Percentiles rank a stretch among this genome's conserved stretches.
These are phyloP conservation scores for Pachypanchax playfairii DNA, from an alignment of 2,113 vertebrate species.

Conservation along the genomic window DNA sequence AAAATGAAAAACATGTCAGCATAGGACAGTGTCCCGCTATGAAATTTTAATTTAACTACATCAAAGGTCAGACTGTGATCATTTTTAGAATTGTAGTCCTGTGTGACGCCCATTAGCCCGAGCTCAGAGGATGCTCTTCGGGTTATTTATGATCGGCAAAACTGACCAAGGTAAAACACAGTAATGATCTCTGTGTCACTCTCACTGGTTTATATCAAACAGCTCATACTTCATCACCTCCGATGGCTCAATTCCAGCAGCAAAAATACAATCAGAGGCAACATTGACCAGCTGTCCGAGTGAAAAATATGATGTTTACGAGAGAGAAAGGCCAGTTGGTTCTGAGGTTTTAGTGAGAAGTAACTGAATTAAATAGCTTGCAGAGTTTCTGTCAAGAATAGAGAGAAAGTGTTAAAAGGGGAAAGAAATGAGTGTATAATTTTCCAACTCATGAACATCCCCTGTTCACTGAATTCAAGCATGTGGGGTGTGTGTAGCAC, in stretches of 20 bases:
- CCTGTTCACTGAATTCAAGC: slow-evolving; percentile 37
- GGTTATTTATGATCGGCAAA: slow-evolving; percentile 45
- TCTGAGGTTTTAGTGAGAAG: slow-evolving; percentile 36
- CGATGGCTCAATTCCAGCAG: slow-evolving; percentile 68
- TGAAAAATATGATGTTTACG: slow-evolving; percentile 68
- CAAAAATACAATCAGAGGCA: slow-evolving; percentile 71
- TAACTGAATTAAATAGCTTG: slow-evolving; percentile 29
- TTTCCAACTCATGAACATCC: slow-evolving; percentile 27
- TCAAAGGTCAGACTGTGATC: slow-evolving; percentile 29
- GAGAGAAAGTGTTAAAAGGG: slow-evolving; percentile 4
- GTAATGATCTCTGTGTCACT: slow-evolving; percentile 70
- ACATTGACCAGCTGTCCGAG: slow-evolving; percentile 72
- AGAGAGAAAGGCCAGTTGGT: slow-evolving; percentile 39
- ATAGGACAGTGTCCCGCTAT: background rate
- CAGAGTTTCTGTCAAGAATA: slow-evolving; percentile 29
- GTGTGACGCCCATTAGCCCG: slow-evolving; percentile 41
- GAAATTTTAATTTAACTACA: slow-evolving; percentile 1
- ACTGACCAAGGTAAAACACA: slow-evolving; percentile 51
- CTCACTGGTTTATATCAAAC: slow-evolving; percentile 66
- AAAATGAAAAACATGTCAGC: background rate
- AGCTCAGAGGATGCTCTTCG: slow-evolving; percentile 42
- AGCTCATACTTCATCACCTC: slow-evolving; percentile 65
- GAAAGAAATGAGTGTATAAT: background rate
- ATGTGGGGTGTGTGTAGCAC: slow-evolving; percentile 17
- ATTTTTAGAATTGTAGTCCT: slow-evolving; percentile 14